A percentile compares a stretch with the other conserved stretches of the same genome.
phyloP scores from a whole-genome alignment of 2,797 vertebrate genomes.

The Hippoglossus hippoglossus region DNA sequence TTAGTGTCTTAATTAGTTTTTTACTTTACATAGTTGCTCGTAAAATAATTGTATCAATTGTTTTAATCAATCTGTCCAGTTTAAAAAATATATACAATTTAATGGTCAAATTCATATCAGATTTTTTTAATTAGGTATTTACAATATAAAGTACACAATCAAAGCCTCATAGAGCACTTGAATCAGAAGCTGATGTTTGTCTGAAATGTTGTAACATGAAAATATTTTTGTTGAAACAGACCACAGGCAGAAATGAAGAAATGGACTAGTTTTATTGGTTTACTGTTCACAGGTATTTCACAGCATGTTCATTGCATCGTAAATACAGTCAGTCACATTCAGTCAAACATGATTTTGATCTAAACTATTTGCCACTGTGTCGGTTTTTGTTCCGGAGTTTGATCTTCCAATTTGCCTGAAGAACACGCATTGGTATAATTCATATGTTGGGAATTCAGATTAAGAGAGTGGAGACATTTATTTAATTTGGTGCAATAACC shows the following conservation, averaged over 20 bases:
- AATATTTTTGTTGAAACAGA: neutral
- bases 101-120: no score
- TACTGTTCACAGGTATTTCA: slow-evolving; percentile 7
- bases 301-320: neutral
- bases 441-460: neutral
- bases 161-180: slow-evolving; percentile 4
- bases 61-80: neutral
- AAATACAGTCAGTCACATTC: slow-evolving; percentile 9
- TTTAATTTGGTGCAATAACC: slow-evolving; percentile 75
- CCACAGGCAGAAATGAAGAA: neutral
- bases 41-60: neutral
- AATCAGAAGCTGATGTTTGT: slow-evolving; percentile 9
- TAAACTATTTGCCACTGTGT: neutral
- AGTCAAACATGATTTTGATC: slow-evolving; percentile 6
- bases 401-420: neutral
- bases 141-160: slow-evolving; percentile 7
- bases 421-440: slow-evolving; percentile 5
- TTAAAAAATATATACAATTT: no score
- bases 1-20: no score
- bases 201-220: slow-evolving; percentile 15
- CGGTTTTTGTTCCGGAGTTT: neutral
- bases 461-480: slow-evolving; percentile 16
- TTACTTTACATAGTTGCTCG: neutral
- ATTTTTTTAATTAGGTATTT: neutral
- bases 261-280: slow-evolving; percentile 20